Conservation (phyloP, 2,888 invertebrate species). For the Eudemis profundana region DNA sequence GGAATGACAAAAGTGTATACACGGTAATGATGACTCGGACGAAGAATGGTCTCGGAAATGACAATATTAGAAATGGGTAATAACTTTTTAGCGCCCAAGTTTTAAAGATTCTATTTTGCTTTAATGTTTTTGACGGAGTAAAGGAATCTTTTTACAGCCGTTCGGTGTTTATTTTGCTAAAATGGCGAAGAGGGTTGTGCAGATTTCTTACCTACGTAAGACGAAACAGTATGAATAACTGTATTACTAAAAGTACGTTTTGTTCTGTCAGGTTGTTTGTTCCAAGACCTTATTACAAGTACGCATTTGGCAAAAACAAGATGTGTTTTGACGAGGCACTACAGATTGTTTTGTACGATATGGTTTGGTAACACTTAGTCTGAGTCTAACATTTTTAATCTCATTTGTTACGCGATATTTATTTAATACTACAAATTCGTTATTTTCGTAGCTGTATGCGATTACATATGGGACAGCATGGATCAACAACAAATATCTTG, state of each 20-base stretch:
- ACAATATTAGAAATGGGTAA: conserved; percentile 42
- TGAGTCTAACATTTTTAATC: no score
- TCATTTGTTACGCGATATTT: no score
- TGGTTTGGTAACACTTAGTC: background rate
- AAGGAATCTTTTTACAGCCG: conserved; percentile 28
- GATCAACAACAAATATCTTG: no score
- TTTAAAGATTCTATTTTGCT: conserved; percentile 34
- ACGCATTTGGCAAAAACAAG: background rate
- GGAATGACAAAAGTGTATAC: conserved; percentile 44
- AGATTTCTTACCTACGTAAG: background rate
- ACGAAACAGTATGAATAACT: background rate
- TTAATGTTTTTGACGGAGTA: conserved; percentile 22
- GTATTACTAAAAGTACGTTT: background rate
- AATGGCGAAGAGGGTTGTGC: conserved; percentile 4
- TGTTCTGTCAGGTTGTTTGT: background rate
- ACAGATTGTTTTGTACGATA: background rate
- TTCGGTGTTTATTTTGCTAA: conserved; percentile 7
- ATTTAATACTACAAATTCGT: no score
- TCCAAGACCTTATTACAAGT: background rate
- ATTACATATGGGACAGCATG: no score
- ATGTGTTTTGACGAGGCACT: background rate
- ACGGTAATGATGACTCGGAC: conserved; percentile 39
- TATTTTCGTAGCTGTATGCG: no score
- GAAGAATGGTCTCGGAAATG: conserved; percentile 40
- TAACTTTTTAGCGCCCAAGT: conserved; percentile 41